Base-by-base conservation (phyloP, 2,888 invertebrate genomes). In the Nemotelus pantherinus region DNA sequence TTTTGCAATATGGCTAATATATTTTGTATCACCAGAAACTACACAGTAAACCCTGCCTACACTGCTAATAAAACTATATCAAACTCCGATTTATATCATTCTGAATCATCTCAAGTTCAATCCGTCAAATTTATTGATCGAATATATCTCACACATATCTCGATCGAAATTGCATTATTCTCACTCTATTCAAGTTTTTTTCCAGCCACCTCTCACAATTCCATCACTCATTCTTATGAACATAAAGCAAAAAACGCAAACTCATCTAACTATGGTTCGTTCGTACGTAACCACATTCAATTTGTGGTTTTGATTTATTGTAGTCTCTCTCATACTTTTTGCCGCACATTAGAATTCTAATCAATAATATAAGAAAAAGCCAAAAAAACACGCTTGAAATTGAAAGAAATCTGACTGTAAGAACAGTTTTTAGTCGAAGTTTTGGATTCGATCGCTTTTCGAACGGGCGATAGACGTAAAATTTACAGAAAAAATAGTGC, bases 281-380 rank as follows among this genome's bases (percentile, higher is more conserved):
- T 45, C 68, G 25, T 44, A 70, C 48, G 25, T 50, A 50, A 70
- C 70, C 70, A 70, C 70, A 70, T 70, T 55, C 70, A 70, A 70
- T 70, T 70, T 70, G 70, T 70, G 70, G 70, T 70, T 70, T 70
- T 55, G 57, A 70, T 70, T 55, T 55, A 55, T 53, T 70, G 43
- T 55, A 70, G 44, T 53, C 70, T 70, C 57, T 3, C 55, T 25
- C 10, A 68, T 44, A 70, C 70, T 55, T 70, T 57, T 70, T 70
- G 50, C 25, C 55, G 50, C 67, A 70, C 43, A 70, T 70, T 55
- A 70, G 43, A 70, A 70, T 55, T 57, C 55, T 70, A 70, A 70
- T 70, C 70, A 70, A 70, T 70, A 70, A 70, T 55, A 70, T 55
- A 55, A 70, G 6, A 25, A 70, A 70, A 7, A 53, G 39, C 25